These are phyloP conservation scores for Globia sparganii DNA, from an alignment of 2,888 invertebrate species.

Conservation along the genomic window DNA sequence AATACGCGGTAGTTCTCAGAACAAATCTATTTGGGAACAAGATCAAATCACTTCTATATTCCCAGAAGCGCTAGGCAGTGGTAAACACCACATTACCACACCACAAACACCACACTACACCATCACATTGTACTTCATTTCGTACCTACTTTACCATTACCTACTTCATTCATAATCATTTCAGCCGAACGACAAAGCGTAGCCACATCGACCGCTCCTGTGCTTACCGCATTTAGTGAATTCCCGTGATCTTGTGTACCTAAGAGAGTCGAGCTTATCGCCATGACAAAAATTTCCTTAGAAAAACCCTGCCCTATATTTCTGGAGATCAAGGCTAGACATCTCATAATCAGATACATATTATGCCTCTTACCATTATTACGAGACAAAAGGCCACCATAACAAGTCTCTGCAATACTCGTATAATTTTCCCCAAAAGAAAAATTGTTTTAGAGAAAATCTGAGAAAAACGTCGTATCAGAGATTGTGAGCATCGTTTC, in stretches of 20 bases:
- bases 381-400: conserved; percentile 24
- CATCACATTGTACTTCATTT: not conserved
- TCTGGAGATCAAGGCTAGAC: conserved; percentile 3
- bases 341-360: conserved; percentile 23
- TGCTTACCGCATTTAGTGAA: not conserved
- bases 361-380: conserved; percentile 25
- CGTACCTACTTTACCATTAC: too few relatives aligned
- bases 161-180: not conserved
- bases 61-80: not conserved
- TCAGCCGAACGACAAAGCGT: not conserved
- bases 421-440: conserved; percentile 37
- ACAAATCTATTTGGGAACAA: not conserved
- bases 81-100: not conserved
- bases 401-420: conserved; percentile 33
- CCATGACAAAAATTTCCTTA: too few relatives aligned
- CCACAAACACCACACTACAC: not conserved
- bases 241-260: not conserved
- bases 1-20: not conserved
- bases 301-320: not conserved
- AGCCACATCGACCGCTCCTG: not conserved
- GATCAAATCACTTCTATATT: not conserved
- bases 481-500: conserved; percentile 36
- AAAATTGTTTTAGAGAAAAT: conserved; percentile 52
- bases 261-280: not conserved
- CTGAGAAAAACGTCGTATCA: conserved; percentile 33